phyloP scores from a whole-genome alignment of 2,797 vertebrate species.

The Setipinna tenuifilis region DNA sequence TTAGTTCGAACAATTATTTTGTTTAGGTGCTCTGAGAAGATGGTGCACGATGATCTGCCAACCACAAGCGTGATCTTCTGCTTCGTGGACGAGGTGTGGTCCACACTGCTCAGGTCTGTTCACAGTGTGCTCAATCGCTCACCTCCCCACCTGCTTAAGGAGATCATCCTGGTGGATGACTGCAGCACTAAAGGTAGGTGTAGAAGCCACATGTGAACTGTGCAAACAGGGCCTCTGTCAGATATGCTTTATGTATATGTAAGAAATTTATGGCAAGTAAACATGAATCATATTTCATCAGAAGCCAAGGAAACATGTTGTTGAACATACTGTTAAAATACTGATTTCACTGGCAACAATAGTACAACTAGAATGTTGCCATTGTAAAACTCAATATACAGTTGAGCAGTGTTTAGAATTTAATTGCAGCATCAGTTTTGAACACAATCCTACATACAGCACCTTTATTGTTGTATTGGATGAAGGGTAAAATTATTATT shows the following conservation, averaged over 20 bases:
- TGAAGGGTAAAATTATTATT: neutral
- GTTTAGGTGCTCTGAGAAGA: constrained; percentile 81
- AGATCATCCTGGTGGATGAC: constrained; percentile 95
- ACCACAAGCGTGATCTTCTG: constrained; percentile 94
- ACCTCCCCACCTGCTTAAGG: constrained; percentile 85
- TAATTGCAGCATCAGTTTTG: too few relatives aligned
- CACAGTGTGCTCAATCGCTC: constrained; percentile 94
- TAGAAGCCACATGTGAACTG: neutral
- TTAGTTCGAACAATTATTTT: neutral
- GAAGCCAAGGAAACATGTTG: too few relatives aligned
- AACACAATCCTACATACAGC: too few relatives aligned
- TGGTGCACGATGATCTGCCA: constrained; percentile 85
- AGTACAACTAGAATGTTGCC: too few relatives aligned
- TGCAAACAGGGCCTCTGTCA: too few relatives aligned
- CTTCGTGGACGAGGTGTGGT: constrained; percentile 98
- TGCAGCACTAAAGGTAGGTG: constrained; percentile 90
- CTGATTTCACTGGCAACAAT: too few relatives aligned
- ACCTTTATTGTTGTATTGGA: too few relatives aligned
- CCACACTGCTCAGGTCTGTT: constrained; percentile 90
- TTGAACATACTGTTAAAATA: too few relatives aligned
- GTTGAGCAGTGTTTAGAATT: too few relatives aligned
- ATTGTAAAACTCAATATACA: too few relatives aligned
- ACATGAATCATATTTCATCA: too few relatives aligned
- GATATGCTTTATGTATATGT: too few relatives aligned
- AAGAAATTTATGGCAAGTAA: neutral